Evolutionary conservation across 2,888 invertebrate genomes (phyloP).

Genomic region (Meiosimyza decipiens): DNA sequence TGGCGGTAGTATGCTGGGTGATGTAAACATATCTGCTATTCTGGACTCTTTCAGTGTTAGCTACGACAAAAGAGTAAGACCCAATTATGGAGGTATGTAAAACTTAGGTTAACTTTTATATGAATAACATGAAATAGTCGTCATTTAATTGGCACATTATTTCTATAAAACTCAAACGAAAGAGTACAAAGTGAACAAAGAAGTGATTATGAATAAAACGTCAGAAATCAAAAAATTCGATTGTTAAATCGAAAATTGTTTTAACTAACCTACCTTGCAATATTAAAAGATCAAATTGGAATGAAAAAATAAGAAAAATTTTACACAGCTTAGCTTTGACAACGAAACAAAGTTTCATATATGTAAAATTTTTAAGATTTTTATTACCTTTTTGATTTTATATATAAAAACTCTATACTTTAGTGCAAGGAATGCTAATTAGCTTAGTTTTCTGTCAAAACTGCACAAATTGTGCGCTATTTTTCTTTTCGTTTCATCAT

Average conservation of each 20-base stretch:
- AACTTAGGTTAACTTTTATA: slow-evolving; percentile 14
- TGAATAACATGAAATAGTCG: not conserved
- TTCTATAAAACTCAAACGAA: not conserved
- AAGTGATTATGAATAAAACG: not conserved
- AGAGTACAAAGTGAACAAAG: slow-evolving; percentile 14
- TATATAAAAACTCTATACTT: no score
- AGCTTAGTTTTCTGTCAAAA: not conserved
- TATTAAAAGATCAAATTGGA: no score
- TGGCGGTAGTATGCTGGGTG: slow-evolving; percentile 82
- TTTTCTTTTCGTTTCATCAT: not conserved
- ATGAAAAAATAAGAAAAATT: no score
- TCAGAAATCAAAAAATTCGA: no score
- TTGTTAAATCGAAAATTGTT: no score
- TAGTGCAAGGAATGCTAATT: no score
- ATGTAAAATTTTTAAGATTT: no score
- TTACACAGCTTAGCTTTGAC: no score
- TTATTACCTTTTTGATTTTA: no score
- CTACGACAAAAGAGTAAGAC: slow-evolving; percentile 99
- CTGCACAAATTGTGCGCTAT: not conserved
- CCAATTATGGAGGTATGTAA: slow-evolving; percentile 95
- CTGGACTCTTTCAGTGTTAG: slow-evolving; percentile 95
- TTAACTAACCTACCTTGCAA: no score
- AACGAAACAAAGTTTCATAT: no score
- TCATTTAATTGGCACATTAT: not conserved
- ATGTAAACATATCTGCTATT: slow-evolving; percentile 95